phyloP scores from a whole-genome alignment of 1,140 invertebrate genomes.

The Ceratina australensis region DNA sequence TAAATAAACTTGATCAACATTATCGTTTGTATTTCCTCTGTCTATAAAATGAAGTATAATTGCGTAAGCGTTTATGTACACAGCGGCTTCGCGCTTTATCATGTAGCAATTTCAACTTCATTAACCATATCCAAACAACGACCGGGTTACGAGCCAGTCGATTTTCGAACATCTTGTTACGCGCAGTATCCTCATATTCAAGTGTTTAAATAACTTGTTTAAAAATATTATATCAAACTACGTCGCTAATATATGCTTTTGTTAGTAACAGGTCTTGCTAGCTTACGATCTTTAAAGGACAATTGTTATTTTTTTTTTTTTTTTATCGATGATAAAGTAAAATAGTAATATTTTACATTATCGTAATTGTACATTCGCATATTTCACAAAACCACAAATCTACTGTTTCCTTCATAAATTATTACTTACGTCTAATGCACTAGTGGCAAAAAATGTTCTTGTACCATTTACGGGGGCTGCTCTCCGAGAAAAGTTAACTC shows the following conservation, averaged over 20 bases:
- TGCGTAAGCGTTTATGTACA: slow-evolving; percentile 64
- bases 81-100: slow-evolving; percentile 49
- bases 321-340: slow-evolving; percentile 52
- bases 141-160: slow-evolving; percentile 3
- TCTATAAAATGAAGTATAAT: slow-evolving; percentile 50
- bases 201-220: slow-evolving; percentile 55
- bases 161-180: slow-evolving; percentile 16
- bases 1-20: slow-evolving; percentile 36
- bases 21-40: slow-evolving; percentile 29
- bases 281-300: slow-evolving; percentile 13
- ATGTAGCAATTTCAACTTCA: slow-evolving; percentile 21
- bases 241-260: slow-evolving; percentile 40
- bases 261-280: slow-evolving; percentile 32
- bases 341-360: slow-evolving; percentile 62
- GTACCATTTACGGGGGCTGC: slow-evolving; percentile 53
- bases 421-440: slow-evolving; percentile 59
- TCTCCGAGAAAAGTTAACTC: slow-evolving; percentile 53
- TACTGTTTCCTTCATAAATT: slow-evolving; percentile 62
- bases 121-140: slow-evolving; percentile 24
- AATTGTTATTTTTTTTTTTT: slow-evolving; percentile 28
- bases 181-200: slow-evolving; percentile 32
- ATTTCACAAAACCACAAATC: slow-evolving; percentile 56
- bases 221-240: slow-evolving; percentile 61
- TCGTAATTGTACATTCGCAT: slow-evolving; percentile 62
- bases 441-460: slow-evolving; percentile 62